Evolutionary conservation across 2,113 vertebrate genomes (phyloP).

Genomic region (Gulo gulo): DNA sequence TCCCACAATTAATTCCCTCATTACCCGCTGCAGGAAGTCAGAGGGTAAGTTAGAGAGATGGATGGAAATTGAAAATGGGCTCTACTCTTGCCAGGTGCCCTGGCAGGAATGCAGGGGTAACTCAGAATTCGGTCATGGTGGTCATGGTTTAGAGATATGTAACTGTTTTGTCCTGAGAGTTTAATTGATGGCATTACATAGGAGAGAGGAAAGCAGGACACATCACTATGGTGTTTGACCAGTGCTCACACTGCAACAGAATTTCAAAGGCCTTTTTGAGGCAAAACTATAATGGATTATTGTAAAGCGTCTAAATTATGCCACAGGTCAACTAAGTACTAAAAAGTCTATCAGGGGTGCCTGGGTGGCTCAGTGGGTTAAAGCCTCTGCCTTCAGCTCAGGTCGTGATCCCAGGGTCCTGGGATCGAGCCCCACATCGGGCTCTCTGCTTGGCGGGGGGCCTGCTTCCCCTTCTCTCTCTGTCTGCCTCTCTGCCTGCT

Average conservation of each 20-base stretch:
- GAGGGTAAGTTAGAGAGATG: neutral
- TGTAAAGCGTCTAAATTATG: neutral
- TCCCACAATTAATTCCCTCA: constrained; percentile 59
- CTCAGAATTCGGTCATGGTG: neutral
- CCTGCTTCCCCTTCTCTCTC: no score
- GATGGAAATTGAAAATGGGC: neutral
- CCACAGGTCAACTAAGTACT: neutral
- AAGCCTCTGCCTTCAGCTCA: no score
- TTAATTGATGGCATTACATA: constrained; percentile 49
- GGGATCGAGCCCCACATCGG: no score
- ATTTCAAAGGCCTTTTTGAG: constrained; percentile 45
- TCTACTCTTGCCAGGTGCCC: neutral
- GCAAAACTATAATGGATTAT: constrained; percentile 9
- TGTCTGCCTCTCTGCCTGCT: no score
- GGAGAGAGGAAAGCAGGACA: neutral
- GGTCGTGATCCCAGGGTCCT: no score
- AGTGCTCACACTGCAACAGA: neutral
- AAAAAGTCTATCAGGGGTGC: neutral
- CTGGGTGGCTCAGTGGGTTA: no score
- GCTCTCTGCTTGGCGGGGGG: no score
- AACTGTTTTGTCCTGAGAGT: constrained; percentile 21
- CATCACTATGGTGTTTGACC: neutral
- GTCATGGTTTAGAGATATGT: neutral
- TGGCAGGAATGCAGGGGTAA: constrained; percentile 33
- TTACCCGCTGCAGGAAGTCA: neutral